Conservation (phyloP, 2,888 invertebrate species). For the Melinopterus prodromus region DNA sequence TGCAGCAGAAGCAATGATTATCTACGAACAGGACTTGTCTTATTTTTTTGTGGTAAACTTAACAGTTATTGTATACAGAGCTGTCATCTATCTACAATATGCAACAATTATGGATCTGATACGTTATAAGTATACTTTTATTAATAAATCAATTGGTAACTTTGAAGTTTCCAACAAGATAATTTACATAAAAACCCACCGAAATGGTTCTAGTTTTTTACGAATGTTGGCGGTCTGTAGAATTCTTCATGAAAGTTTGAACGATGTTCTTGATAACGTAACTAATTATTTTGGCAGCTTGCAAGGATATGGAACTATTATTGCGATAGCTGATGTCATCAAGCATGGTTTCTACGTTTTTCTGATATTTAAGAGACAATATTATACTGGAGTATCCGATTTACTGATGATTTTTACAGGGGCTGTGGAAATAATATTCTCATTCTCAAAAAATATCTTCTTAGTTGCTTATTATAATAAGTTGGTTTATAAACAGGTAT, state of each 20-base stretch:
- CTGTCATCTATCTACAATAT: slow-evolving; percentile 13
- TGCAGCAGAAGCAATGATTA: neutral
- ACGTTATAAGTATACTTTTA: neutral
- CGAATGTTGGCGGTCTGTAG: neutral
- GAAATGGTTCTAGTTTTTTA: neutral
- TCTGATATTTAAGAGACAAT: neutral
- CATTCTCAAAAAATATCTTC: neutral
- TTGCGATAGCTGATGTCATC: neutral
- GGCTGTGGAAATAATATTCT: neutral
- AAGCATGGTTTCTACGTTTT: slow-evolving; percentile 4
- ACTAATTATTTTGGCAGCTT: neutral
- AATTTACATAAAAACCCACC: neutral
- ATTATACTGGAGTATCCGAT: neutral
- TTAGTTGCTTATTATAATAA: neutral
- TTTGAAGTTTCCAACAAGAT: slow-evolving; percentile 8
- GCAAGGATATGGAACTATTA: neutral
- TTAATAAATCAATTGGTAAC: slow-evolving; percentile 11
- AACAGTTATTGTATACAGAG: slow-evolving; percentile 17
- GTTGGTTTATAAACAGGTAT: slow-evolving; percentile 7
- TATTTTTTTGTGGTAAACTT: neutral
- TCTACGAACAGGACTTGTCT: neutral
- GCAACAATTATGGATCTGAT: slow-evolving; percentile 22
- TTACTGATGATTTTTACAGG: neutral
- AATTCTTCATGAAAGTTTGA: slow-evolving; percentile 10
- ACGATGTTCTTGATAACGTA: neutral